Evolutionary conservation across 1,140 invertebrate species (phyloP), one percentile per base, ranked within the genome.

Genomic region (Drosophila prosaltans): DNA sequence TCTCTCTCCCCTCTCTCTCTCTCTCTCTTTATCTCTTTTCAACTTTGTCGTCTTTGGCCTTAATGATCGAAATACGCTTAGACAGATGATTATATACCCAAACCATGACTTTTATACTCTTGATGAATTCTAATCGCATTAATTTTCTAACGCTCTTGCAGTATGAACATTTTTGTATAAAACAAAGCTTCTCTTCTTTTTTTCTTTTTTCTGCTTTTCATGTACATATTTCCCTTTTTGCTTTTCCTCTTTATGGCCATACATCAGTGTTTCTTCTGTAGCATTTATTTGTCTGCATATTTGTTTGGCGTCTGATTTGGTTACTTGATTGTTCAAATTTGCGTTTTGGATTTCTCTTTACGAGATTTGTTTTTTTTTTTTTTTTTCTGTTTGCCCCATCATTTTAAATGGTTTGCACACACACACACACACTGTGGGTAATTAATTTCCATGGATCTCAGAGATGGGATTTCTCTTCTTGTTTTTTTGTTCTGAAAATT

Each of bases 251-350:
- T 26, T 26, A 3, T 51, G 21, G 45, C 6, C 45, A 51, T 51
- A 51, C 24, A 3, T 51, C 45, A 51, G 45, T 26, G 7, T 51
- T 51, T 51, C n/a, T 51, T 51, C n/a, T 51, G 21, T 51, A 26
- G 8, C 45, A 51, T 51, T 51, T 51, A 51, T 51, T 51, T 51
- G 45, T 51, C 45, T 51, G 45, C 45, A 51, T 51, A 51, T 51
- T 51, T 51, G 45, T 51, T 51, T 26, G 45, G 45, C 45, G 45
- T 51, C 45, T 51, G 45, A 51, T 51, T 51, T 51, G 45, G 45
- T 51, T 51, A 26, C 45, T 51, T 51, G 45, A 51, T 51, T 51
- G 45, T 26, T 51, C 45, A 24, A 51, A 51, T 26, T 51, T 51
- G 45, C 45, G 45, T 51, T 51, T 51, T 51, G 45, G 45, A 48